A percentile compares a stretch with the other conserved stretches of the same genome.
These are phyloP conservation scores for Sphaeridia pumilis DNA, from an alignment of 2,888 invertebrate species.

Conservation along the genomic window DNA sequence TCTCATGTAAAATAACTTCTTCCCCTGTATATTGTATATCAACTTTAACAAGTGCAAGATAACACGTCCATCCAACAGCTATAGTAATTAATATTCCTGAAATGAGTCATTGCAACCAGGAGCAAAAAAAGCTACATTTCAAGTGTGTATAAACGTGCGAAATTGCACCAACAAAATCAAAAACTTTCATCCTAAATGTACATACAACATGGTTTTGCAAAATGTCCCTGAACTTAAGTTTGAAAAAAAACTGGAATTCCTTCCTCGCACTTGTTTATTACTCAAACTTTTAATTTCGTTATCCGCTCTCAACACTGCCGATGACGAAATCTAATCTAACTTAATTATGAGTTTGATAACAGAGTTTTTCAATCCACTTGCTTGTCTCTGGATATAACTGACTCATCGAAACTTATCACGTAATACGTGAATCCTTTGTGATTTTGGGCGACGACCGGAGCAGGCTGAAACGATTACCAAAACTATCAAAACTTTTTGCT, in stretches of 20 bases:
- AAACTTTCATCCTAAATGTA: neutral
- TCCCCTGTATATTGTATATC: too few relatives aligned
- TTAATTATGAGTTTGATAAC: neutral
- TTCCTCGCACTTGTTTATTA: neutral
- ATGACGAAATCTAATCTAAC: too few relatives aligned
- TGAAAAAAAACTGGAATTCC: neutral
- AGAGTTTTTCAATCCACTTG: conserved; percentile 52
- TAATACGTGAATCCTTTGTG: conserved; percentile 94
- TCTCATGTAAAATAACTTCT: too few relatives aligned
- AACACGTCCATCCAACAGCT: too few relatives aligned
- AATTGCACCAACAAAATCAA: neutral
- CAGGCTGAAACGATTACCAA: conserved; percentile 56
- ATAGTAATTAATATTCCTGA: too few relatives aligned
- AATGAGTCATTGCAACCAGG: too few relatives aligned
- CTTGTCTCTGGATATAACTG: conserved; percentile 79
- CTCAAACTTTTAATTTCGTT: too few relatives aligned
- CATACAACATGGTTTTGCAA: neutral
- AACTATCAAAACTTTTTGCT: conserved; percentile 6
- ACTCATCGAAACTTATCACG: conserved; percentile 95
- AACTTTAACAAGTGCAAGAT: too few relatives aligned
- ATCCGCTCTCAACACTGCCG: too few relatives aligned
- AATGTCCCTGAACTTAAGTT: neutral
- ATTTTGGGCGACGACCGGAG: conserved; percentile 97
- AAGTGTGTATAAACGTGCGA: too few relatives aligned
- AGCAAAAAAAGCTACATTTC: too few relatives aligned